phyloP scores from a whole-genome alignment of 2,797 vertebrate species.

The Streptopelia turtur region DNA sequence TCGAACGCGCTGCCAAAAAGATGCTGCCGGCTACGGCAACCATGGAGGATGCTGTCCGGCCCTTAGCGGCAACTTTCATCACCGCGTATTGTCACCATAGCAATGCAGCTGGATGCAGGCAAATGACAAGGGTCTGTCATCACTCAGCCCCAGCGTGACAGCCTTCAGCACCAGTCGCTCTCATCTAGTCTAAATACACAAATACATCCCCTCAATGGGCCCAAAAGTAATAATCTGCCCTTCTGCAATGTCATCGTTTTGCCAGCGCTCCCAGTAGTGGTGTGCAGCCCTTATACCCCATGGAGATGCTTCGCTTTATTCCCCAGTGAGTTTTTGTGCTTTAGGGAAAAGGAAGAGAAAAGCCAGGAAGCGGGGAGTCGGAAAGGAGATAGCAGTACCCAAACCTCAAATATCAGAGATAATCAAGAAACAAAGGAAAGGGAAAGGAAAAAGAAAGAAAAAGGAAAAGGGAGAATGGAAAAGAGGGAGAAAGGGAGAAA shows the following conservation, averaged over 20 bases:
- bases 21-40: neutral
- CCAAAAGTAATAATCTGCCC: constrained; percentile 18
- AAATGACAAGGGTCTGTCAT: constrained; percentile 63
- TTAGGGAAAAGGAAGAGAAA: neutral
- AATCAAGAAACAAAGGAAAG: neutral
- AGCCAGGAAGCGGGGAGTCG: neutral
- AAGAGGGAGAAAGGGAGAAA: no score
- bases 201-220: neutral
- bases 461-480: neutral
- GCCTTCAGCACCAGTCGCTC: constrained; percentile 37
- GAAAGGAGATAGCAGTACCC: neutral
- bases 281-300: neutral
- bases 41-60: neutral
- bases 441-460: no score
- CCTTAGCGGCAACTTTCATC: constrained; percentile 44
- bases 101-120: constrained; percentile 37
- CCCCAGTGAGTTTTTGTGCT: neutral
- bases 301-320: constrained; percentile 4
- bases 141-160: constrained; percentile 61
- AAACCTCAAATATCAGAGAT: neutral
- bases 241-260: constrained; percentile 10
- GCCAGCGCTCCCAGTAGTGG: neutral
- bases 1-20: neutral
- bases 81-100: constrained; percentile 57
- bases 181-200: neutral